Conservation (phyloP, 1,140 invertebrate species). For the Dolichoris vasculosae region DNA sequence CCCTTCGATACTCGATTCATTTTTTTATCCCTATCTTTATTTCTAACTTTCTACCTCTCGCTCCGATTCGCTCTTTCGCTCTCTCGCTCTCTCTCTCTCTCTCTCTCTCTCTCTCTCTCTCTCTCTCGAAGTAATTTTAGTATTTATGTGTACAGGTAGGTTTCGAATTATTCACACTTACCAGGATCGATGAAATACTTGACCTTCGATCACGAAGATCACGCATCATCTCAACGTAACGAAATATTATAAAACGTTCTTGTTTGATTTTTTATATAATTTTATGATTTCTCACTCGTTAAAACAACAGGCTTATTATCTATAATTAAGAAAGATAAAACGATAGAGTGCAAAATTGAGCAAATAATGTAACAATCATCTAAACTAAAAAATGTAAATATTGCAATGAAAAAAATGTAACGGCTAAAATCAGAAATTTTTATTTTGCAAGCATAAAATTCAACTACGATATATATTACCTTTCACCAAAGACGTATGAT, state of each 20-base stretch:
- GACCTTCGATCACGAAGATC: neutral
- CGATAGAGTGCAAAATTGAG: neutral
- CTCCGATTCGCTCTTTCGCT: neutral
- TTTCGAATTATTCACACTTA: constrained; percentile 6
- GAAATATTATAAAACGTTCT: too few relatives aligned
- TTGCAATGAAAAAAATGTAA: neutral
- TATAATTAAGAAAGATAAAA: neutral
- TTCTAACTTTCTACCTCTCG: neutral
- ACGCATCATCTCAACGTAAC: neutral
- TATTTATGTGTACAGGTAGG: too few relatives aligned
- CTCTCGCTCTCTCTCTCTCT: neutral
- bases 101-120: neutral
- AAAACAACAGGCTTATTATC: neutral
- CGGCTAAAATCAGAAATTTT: neutral
- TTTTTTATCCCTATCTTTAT: neutral
- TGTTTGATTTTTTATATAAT: too few relatives aligned
- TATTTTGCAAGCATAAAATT: constrained; percentile 2
- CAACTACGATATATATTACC: constrained; percentile 9
- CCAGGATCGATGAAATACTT: neutral
- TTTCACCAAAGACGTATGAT: constrained; percentile 21
- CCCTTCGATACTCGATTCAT: neutral
- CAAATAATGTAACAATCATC: neutral
- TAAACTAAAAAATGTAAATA: neutral
- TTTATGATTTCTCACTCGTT: neutral
- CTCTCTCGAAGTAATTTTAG: neutral